A percentile compares a stretch with the other conserved stretches of the same genome.
Conservation (phyloP, 2,113 vertebrate species). For the Antidorcas marsupialis region DNA sequence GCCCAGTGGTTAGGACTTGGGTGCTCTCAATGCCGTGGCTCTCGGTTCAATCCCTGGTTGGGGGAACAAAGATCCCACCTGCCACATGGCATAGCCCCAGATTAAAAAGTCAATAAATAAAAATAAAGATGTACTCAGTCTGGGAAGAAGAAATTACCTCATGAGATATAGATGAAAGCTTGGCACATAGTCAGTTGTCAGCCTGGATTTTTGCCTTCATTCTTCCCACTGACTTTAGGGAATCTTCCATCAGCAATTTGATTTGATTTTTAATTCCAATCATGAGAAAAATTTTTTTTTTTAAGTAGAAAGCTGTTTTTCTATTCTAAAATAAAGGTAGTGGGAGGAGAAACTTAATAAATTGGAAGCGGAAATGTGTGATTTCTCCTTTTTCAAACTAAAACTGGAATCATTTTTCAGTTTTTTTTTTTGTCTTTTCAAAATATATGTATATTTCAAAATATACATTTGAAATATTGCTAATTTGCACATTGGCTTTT, state of each 20-base stretch:
- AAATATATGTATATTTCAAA: neutral
- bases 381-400: slow-evolving; percentile 15
- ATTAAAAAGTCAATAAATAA: neutral
- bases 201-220: neutral
- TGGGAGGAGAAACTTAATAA: neutral
- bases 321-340: slow-evolving; percentile 25
- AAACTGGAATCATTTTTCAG: slow-evolving; percentile 19
- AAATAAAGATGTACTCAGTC: neutral
- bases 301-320: slow-evolving; percentile 27
- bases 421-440: neutral
- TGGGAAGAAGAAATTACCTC: neutral
- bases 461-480: slow-evolving; percentile 9
- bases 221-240: neutral
- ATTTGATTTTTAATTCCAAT: slow-evolving; percentile 13
- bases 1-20: neutral
- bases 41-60: neutral
- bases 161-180: neutral
- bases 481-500: neutral
- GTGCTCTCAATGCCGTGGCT: neutral
- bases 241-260: neutral
- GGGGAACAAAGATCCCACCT: neutral
- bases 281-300: neutral
- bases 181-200: neutral
- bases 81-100: neutral
- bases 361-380: slow-evolving; percentile 16